Base-by-base conservation (phyloP, 92 coral and sea anemone species). In the Micromussa lordhowensis region DNA sequence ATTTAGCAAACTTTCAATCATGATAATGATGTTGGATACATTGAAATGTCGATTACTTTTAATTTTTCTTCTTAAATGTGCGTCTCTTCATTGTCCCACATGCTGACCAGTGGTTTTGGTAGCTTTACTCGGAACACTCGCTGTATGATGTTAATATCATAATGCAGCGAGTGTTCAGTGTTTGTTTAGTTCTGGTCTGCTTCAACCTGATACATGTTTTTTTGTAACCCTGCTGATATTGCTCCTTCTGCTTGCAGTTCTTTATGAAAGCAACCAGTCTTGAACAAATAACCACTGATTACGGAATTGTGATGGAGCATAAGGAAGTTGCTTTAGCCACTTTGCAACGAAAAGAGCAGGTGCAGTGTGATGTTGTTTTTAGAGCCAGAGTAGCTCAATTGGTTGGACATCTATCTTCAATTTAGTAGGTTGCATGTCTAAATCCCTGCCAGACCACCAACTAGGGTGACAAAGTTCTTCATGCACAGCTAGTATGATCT, bases 241-340 rank as follows among this genome's bases (percentile, higher is more conserved):
- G 32, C 16, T 58, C 32, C 3, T 44, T 80, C 8, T 40, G 16
- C 19, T 53, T 84, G 6, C 35, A 84, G 88, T 84, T 84, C 15
- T 84, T 84, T 17, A 72, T 84, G 81, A 84, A 73, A 63, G 88
- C 88, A 34, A 84, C 88, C 15, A 84, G 79, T 36, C 81, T 84
- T 32, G 88, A 84, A 24, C 88, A 84, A 73, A 84, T 84, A 18
- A 72, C n/a, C n/a, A 54, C 36, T 24, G 88, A 84, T 75, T 82
- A 82, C 57, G 68, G 5, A 28, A 54, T 51, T 6, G 81, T 84
- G 10, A 54, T 84, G 80, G 79, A 72, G 16, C 31, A 84, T 14
- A 58, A 51, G 22, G 81, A 84, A 18, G 22, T 84, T 29, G 81
- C 71, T 34, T 72, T 73, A 5, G 71, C 63, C 32, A 72, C 70